Evolutionary conservation across 1,140 invertebrate genomes (phyloP), one percentile per base, ranked within the genome.

Genomic region (Mactra quadrangularis): DNA sequence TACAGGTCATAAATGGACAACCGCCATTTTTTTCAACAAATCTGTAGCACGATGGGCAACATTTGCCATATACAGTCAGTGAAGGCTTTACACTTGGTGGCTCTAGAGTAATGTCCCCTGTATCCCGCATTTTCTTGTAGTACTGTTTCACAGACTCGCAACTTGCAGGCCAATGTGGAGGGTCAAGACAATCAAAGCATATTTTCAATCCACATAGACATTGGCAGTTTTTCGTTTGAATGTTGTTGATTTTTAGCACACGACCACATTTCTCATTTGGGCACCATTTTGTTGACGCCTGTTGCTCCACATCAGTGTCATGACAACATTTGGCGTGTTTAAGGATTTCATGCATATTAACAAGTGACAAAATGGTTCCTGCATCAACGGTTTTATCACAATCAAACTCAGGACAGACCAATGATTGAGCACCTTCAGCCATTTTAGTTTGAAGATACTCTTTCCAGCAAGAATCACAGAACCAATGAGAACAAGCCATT

Each of bases 381-480:
- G 41, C 45, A 25, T 83, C 85, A 6, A 89, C 82, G 3, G 15
- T 35, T 19, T 74, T 83, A 15, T 75, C 15, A 47, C 89, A 90
- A 3, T 83, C 53, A 59, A 79, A 87, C 45, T 89, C 87, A 0
- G 89, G 88, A 35, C 88, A 90, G 1, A 38, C 31, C 19, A 85
- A n/a, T 3, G 31, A 33, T 7, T 22, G 13, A 13, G 53, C 75
- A 1, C 78, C 79, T 1, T 68, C 57, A 25, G 31, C 29, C 6
- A 78, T 68, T 59, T 71, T 33, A 1, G 70, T 57, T n/a, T 52
- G 35, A 19, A 86, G 50, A 68, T 90, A 87, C 2, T 78, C 62
- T 38, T 64, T 71, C 89, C 87, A 90, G 64, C 89, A 90, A 0
- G n/a, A 38, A 70, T 88, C 76, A 79, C 89, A 90, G 62, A 90